Conservation (phyloP, 2,113 vertebrate genomes). For the Oryzias melastigma region DNA sequence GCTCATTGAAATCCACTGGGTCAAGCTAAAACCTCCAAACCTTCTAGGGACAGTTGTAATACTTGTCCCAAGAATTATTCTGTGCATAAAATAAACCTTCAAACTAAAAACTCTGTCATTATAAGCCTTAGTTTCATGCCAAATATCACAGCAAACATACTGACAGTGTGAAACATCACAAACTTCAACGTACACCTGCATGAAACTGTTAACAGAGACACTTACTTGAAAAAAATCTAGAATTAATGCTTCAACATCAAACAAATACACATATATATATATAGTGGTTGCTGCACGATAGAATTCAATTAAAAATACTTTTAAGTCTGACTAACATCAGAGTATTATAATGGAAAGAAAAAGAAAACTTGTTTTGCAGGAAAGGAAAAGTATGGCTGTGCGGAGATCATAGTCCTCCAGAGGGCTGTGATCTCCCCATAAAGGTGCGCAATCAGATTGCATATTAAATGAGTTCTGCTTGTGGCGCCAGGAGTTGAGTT, state of each 20-base stretch:
- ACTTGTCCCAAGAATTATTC: neutral
- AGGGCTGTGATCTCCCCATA: neutral
- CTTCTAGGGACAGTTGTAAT: neutral
- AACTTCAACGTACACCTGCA: conserved; percentile 6
- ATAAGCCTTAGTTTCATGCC: neutral
- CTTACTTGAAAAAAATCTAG: neutral
- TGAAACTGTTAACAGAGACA: conserved; percentile 6
- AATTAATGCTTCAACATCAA: neutral
- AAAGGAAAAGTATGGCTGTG: neutral
- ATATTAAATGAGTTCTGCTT: conserved; percentile 12
- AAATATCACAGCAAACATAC: conserved; percentile 2
- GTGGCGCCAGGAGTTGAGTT: conserved; percentile 8
- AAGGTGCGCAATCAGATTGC: conserved; percentile 1
- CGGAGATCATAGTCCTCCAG: neutral
- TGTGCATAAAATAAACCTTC: neutral
- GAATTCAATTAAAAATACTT: neutral
- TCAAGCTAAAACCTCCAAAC: too few relatives aligned
- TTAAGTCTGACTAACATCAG: neutral
- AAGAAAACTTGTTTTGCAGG: neutral
- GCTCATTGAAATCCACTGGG: too few relatives aligned
- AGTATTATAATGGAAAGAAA: neutral
- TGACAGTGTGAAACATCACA: neutral
- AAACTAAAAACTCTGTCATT: neutral
- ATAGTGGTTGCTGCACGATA: neutral
- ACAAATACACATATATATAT: neutral